These are phyloP conservation scores for Podarcis muralis DNA, from an alignment of 2,113 vertebrate genomes.

Conservation along the genomic window DNA sequence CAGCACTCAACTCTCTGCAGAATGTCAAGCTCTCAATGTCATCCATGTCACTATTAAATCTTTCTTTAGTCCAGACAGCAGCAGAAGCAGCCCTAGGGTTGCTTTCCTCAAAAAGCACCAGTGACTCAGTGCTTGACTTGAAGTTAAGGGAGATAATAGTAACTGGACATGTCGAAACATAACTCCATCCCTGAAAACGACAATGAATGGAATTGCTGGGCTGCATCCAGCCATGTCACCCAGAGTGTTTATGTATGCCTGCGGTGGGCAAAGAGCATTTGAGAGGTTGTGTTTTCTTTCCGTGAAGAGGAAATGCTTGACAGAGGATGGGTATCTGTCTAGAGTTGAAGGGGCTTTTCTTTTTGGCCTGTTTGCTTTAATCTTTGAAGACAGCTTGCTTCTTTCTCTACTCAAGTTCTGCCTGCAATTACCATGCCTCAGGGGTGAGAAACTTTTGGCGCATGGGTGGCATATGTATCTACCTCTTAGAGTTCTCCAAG, in stretches of 20 bases:
- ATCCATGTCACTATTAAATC: not conserved
- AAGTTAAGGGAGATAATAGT: slow-evolving; percentile 22
- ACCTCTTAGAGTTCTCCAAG: not conserved
- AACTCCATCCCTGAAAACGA: slow-evolving; percentile 6
- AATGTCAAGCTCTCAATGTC: slow-evolving; percentile 21
- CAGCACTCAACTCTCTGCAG: slow-evolving; percentile 5
- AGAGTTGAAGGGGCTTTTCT: fast-evolving
- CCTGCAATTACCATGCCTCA: not conserved
- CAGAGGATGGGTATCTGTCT: not conserved
- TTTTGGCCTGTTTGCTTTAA: not conserved
- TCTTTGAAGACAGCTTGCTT: not conserved
- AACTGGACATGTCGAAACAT: slow-evolving; percentile 5
- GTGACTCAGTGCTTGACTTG: slow-evolving; percentile 9
- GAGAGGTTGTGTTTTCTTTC: slow-evolving; percentile 1
- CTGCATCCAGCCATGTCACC: not conserved
- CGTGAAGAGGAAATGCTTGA: slow-evolving; percentile 22
- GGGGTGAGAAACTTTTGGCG: not conserved
- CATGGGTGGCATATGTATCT: not conserved
- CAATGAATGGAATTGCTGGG: not conserved
- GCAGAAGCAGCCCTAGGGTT: not conserved
- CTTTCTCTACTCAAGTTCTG: not conserved
- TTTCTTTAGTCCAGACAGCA: slow-evolving; percentile 1
- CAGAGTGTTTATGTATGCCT: slow-evolving; percentile 1
- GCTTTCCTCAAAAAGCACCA: slow-evolving; percentile 6
- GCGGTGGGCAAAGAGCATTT: not conserved